phyloP scores from a whole-genome alignment of 2,888 invertebrate species.

The Polymixis lichenea region DNA sequence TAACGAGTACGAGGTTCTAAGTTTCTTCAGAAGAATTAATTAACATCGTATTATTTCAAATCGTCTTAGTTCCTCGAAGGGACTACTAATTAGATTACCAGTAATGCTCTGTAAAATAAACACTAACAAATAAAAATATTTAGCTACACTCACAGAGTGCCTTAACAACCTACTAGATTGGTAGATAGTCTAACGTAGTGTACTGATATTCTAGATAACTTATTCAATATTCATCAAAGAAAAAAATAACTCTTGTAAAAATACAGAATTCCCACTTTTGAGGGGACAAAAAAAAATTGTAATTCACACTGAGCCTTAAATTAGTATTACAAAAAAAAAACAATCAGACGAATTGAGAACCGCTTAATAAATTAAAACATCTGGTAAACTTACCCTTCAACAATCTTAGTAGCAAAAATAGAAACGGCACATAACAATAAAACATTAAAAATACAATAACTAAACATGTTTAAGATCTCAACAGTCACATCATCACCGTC shows the following conservation, averaged over 20 bases:
- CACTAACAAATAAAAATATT: not conserved
- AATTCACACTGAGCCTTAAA: no score
- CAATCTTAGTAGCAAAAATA: constrained; percentile 79
- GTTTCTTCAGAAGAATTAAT: constrained; percentile 18
- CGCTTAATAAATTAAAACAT: constrained; percentile 1
- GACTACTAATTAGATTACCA: not conserved
- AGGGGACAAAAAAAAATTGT: not conserved
- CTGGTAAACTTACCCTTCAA: constrained; percentile 80
- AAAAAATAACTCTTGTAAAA: not conserved
- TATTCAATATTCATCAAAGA: not conserved
- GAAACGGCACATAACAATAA: constrained; percentile 77
- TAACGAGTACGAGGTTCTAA: constrained; percentile 19
- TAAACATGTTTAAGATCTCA: constrained; percentile 80
- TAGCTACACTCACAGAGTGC: not conserved
- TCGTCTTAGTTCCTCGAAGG: not conserved
- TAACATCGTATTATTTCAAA: not conserved
- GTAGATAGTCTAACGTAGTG: not conserved
- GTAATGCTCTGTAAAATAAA: not conserved
- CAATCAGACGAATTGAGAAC: no score
- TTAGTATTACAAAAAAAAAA: no score
- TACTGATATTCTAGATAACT: not conserved
- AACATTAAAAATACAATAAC: constrained; percentile 78
- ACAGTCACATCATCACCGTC: constrained; percentile 70
- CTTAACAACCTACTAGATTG: not conserved
- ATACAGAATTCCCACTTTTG: not conserved